Evolutionary conservation across 2,113 vertebrate species (phyloP), one percentile per base, ranked within the genome.

Genomic region (Epinephelus fuscoguttatus): DNA sequence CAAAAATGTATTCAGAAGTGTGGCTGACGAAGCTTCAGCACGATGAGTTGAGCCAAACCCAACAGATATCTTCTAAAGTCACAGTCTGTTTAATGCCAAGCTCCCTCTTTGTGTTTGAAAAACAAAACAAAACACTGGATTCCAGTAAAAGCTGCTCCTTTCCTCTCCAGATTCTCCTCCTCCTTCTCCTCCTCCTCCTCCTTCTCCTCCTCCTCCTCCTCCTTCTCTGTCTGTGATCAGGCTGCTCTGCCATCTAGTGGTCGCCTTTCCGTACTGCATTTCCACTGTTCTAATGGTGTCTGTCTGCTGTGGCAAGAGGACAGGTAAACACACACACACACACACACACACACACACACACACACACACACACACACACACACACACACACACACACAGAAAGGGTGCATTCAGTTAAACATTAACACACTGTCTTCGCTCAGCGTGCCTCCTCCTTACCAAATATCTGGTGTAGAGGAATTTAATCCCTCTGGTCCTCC

Each of bases 161-260:
- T 57, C 55, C 12, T 14, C 45, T 13, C 12, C n/a, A 57, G 10
- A 57, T 57, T 4, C 4, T 30, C 30, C 30, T 30, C 30, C 30
- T 30, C 30, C 4, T 30, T 2, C 4, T 4, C 30, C 30, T 30
- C 30, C 30, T 30, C 0, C 30, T 30, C 4, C 4, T 30, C 27
- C 3, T 30, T 3, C 27, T 30, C 27, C 27, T 30, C 30, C 30
- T 30, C 30, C 30, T 30, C 30, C 30, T 30, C 30, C 30, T 30
- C 4, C 30, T 30, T 30, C 4, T 30, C 30, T 30, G 53, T 18
- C 37, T 37, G 19, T 23, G 21, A 7, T 42, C 40, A 1, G 40
- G 40, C 21, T 70, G 14, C 13, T 56, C 50, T 70, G 52, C 52
- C 69, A 70, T 70, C 69, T 70, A 19, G 40, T 30, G 70, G 37